Conservation (phyloP, 2,888 invertebrate species). For the Drosophila antonietae region DNA sequence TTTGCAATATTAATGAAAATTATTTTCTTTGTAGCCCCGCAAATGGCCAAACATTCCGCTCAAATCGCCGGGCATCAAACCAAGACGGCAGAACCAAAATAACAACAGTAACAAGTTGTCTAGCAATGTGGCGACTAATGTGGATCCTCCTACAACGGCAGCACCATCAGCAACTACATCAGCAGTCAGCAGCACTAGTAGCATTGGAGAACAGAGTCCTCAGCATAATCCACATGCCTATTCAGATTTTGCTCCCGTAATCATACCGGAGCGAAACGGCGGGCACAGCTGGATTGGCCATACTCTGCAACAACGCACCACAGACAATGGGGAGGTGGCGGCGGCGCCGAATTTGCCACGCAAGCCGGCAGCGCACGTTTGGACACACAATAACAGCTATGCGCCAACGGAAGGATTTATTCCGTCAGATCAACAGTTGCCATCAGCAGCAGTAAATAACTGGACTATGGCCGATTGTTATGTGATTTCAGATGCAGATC, state of each 20-base stretch:
- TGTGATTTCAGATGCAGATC: constrained; percentile 49
- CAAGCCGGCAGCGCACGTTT: constrained; percentile 73
- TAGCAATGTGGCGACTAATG: constrained; percentile 75
- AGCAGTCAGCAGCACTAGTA: constrained; percentile 41
- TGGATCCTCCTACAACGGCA: constrained; percentile 56
- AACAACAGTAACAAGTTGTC: constrained; percentile 77
- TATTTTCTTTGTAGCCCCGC: constrained; percentile 86
- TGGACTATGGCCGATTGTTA: constrained; percentile 48
- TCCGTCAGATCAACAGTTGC: constrained; percentile 56
- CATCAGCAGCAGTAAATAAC: constrained; percentile 16
- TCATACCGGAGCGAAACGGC: constrained; percentile 82
- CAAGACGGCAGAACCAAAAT: constrained; percentile 85
- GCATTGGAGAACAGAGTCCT: constrained; percentile 68
- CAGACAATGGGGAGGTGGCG: constrained; percentile 62
- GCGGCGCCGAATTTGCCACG: constrained; percentile 72
- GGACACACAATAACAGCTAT: constrained; percentile 58
- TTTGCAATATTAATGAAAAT: background rate
- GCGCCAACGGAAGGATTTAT: constrained; percentile 54
- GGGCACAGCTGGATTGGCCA: constrained; percentile 65
- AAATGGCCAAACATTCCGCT: constrained; percentile 93
- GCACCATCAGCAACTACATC: constrained; percentile 28
- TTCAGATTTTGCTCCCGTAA: constrained; percentile 84
- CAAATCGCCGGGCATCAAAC: constrained; percentile 96
- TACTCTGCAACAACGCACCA: constrained; percentile 41
- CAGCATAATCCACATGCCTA: constrained; percentile 77